Evolutionary conservation across 2,888 invertebrate species (phyloP).

Genomic region (Scaptomyza cyrtandrae): DNA sequence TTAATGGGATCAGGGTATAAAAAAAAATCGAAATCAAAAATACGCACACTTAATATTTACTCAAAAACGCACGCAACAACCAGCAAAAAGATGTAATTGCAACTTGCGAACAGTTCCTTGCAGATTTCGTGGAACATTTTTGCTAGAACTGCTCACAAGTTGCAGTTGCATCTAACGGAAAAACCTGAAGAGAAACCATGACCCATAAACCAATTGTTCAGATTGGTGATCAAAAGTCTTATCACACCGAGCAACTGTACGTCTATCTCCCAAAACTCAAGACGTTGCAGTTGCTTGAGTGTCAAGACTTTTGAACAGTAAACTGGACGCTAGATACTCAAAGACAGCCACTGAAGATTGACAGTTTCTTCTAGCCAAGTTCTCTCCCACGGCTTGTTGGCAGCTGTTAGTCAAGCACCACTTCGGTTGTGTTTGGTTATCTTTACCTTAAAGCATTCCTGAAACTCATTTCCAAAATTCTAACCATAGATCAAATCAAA

Average conservation of each 20-base stretch:
- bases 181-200: slow-evolving; percentile 68
- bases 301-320: background rate
- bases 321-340: slow-evolving; percentile 19
- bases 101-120: slow-evolving; percentile 15
- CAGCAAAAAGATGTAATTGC: slow-evolving; percentile 12
- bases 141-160: slow-evolving; percentile 32
- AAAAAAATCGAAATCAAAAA: slow-evolving; percentile 42
- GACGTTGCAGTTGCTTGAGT: slow-evolving; percentile 3
- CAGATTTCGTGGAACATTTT: slow-evolving; percentile 82
- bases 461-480: slow-evolving; percentile 75
- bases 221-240: slow-evolving; percentile 7
- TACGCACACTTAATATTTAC: slow-evolving; percentile 73
- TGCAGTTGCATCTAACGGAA: slow-evolving; percentile 9
- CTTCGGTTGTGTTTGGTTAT: slow-evolving; percentile 19
- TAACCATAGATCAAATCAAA: slow-evolving; percentile 56
- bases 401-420: slow-evolving; percentile 9
- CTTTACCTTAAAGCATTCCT: slow-evolving; percentile 70
- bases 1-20: too few relatives aligned
- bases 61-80: slow-evolving; percentile 33
- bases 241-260: slow-evolving; percentile 1
- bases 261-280: slow-evolving; percentile 69
- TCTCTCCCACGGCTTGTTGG: slow-evolving; percentile 67
- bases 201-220: slow-evolving; percentile 72
- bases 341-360: slow-evolving; percentile 25
- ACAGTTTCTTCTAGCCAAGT: slow-evolving; percentile 49